These are phyloP conservation scores for Laticauda laticaudata DNA, from an alignment of 2,113 vertebrate genomes.

Conservation along the genomic window DNA sequence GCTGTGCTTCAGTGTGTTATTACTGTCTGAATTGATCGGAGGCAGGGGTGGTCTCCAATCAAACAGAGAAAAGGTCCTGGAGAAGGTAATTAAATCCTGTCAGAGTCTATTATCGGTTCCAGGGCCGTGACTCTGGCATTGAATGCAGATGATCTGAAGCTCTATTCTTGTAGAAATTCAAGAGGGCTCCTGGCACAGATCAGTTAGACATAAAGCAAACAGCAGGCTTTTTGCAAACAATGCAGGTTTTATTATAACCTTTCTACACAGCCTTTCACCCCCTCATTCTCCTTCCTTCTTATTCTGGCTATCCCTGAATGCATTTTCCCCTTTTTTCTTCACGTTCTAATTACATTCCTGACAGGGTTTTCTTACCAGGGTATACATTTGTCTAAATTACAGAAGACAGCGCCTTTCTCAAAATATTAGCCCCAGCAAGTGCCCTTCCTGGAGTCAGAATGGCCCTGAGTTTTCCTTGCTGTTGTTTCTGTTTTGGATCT, in stretches of 20 bases:
- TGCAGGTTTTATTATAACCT: conserved; percentile 73
- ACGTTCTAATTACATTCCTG: conserved; percentile 74
- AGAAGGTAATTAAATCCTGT: conserved; percentile 92
- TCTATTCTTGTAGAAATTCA: conserved; percentile 80
- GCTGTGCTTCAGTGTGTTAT: conserved; percentile 78
- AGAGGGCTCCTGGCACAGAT: conserved; percentile 77
- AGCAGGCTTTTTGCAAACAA: conserved; percentile 79
- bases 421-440: conserved; percentile 53
- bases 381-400: conserved; percentile 64
- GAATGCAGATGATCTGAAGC: conserved; percentile 87
- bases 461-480: conserved; percentile 35
- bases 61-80: conserved; percentile 87
- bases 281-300: conserved; percentile 47
- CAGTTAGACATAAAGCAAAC: conserved; percentile 75
- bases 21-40: conserved; percentile 86
- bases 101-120: conserved; percentile 89
- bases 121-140: conserved; percentile 83
- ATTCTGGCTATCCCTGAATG: background rate
- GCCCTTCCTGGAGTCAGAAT: conserved; percentile 58
- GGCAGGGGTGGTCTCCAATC: conserved; percentile 84
- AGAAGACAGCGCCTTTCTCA: conserved; percentile 57
- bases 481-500: conserved; percentile 41
- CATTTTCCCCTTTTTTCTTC: conserved; percentile 42
- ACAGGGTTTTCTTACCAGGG: conserved; percentile 60
- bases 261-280: conserved; percentile 47